These are phyloP conservation scores for Leptinotarsa defecta DNA, from an alignment of 1,140 invertebrate species.

Conservation along the genomic window DNA sequence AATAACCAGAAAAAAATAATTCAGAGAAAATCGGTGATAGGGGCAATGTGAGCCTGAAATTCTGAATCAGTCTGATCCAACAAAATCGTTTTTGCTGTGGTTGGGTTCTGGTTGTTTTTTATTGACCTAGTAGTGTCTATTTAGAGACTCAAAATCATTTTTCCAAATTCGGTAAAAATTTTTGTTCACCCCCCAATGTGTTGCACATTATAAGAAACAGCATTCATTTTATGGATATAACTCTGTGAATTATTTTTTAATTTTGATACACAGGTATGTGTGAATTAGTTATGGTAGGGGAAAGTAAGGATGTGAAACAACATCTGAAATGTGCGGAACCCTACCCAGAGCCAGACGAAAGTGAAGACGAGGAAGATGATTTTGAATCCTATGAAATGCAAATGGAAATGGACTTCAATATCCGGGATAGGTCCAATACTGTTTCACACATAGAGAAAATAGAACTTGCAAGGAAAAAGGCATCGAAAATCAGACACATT, in stretches of 20 bases:
- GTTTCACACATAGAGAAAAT: constrained; percentile 87
- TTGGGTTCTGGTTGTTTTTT: too few species aligned
- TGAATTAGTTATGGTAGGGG: constrained; percentile 70
- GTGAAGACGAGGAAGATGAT: constrained; percentile 75
- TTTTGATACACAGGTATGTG: constrained; percentile 63
- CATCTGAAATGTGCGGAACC: constrained; percentile 59
- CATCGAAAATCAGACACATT: constrained; percentile 76
- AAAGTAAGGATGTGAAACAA: constrained; percentile 65
- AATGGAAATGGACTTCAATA: constrained; percentile 74
- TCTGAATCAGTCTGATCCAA: too few species aligned
- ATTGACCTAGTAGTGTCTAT: too few species aligned
- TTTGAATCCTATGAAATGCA: constrained; percentile 72
- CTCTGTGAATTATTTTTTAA: neutral
- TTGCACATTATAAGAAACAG: too few species aligned
- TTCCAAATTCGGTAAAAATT: too few species aligned
- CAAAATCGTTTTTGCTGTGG: too few species aligned
- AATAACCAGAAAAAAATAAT: too few species aligned
- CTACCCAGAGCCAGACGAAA: constrained; percentile 77
- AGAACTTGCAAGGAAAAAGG: constrained; percentile 81
- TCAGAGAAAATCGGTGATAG: too few species aligned
- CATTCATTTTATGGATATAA: neutral
- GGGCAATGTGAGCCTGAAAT: too few species aligned
- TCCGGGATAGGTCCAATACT: constrained; percentile 85
- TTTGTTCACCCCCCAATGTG: too few species aligned
- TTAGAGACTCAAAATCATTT: too few species aligned